Conservation (phyloP, 92 coral and sea anemone species). For the Isaurus tuberculatus region DNA sequence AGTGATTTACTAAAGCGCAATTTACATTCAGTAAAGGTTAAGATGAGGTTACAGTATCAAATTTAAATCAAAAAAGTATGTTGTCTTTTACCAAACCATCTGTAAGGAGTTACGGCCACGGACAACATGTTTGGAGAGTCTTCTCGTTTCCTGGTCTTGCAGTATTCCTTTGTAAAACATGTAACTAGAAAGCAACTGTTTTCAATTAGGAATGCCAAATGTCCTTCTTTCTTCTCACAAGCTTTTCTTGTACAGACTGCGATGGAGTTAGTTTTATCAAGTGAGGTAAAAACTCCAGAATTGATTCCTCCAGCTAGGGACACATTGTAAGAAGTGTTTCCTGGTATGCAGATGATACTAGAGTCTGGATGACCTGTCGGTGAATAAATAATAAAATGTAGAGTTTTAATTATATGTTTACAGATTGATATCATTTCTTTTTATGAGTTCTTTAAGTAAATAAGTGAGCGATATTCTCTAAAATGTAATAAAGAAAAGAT, state of each 20-base stretch:
- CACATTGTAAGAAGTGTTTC: slow-evolving; percentile 49
- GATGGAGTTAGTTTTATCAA: slow-evolving; percentile 47
- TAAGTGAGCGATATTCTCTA: no score
- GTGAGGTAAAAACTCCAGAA: slow-evolving; percentile 73
- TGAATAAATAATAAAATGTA: not conserved
- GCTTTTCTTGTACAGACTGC: slow-evolving; percentile 72
- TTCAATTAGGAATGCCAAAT: slow-evolving; percentile 68
- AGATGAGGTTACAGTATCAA: no score
- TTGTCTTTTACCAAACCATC: slow-evolving; percentile 68
- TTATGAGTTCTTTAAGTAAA: no score
- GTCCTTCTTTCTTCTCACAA: slow-evolving; percentile 67
- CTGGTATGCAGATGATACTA: slow-evolving; percentile 75
- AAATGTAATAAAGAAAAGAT: no score
- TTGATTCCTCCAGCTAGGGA: slow-evolving; percentile 63
- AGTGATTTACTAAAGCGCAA: no score
- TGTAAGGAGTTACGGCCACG: slow-evolving; percentile 65
- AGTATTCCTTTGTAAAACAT: slow-evolving; percentile 57
- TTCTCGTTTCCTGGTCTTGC: slow-evolving; percentile 34
- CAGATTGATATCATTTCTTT: no score
- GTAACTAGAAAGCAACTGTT: slow-evolving; percentile 71
- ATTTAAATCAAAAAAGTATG: no score
- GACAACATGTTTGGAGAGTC: slow-evolving; percentile 32
- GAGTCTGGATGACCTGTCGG: slow-evolving; percentile 69
- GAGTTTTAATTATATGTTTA: no score
- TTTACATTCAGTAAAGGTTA: no score